phyloP scores from a whole-genome alignment of 2,113 vertebrate genomes.

The Micromys minutus region DNA sequence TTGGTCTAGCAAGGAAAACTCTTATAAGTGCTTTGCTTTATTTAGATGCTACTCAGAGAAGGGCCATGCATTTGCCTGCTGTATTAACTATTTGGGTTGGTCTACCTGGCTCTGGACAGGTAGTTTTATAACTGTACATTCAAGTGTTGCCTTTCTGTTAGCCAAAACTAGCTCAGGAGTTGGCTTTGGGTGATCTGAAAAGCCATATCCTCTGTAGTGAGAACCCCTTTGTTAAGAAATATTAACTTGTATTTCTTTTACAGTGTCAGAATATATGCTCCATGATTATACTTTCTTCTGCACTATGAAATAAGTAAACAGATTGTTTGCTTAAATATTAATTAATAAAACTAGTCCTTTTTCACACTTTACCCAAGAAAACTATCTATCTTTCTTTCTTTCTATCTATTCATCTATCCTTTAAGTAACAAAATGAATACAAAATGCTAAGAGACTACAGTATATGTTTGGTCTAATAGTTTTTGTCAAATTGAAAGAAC shows the following conservation, averaged over 20 bases:
- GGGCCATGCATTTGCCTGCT: not conserved
- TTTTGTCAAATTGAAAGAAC: not conserved
- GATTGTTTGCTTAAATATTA: not conserved
- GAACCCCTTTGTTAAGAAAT: not conserved
- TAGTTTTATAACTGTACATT: not conserved
- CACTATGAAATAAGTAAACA: not conserved
- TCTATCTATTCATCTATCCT: not conserved
- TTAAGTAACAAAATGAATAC: not conserved
- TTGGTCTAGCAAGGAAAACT: not conserved
- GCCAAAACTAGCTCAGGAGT: not conserved
- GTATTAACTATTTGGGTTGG: not conserved
- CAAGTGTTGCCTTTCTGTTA: not conserved
- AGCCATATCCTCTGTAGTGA: not conserved
- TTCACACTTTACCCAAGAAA: not conserved
- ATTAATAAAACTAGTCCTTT: not conserved
- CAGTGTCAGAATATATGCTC: too few species aligned
- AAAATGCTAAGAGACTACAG: not conserved
- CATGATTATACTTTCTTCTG: not conserved
- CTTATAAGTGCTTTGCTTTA: not conserved
- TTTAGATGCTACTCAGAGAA: too few species aligned
- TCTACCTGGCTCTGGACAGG: not conserved
- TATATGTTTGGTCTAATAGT: not conserved
- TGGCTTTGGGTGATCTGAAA: not conserved
- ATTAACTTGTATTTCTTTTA: not conserved
- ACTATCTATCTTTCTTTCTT: not conserved